Conservation (phyloP, 1,140 invertebrate species). For the Drosophila repleta region DNA sequence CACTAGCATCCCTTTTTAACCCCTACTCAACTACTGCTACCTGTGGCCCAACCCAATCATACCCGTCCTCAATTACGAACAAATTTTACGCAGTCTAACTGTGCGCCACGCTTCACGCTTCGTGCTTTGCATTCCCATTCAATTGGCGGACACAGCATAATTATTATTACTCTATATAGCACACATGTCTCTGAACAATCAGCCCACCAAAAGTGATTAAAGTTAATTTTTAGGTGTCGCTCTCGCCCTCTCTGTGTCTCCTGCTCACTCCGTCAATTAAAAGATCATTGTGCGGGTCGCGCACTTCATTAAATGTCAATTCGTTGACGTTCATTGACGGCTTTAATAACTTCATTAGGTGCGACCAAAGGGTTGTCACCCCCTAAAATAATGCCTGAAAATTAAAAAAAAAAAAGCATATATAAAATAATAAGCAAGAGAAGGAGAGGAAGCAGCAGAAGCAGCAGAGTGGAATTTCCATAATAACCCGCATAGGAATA, state of each 20-base stretch:
- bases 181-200: constrained; percentile 27
- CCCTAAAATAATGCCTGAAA: constrained; percentile 1
- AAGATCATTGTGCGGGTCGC: constrained; percentile 75
- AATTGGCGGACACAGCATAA: constrained; percentile 55
- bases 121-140: constrained; percentile 32
- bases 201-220: constrained; percentile 54
- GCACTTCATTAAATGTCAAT: constrained; percentile 79
- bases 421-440: constrained; percentile 22
- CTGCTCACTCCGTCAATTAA: constrained; percentile 54
- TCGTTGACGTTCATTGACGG: constrained; percentile 77
- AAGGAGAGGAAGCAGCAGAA: constrained; percentile 4
- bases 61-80: neutral
- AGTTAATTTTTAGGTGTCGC: constrained; percentile 69
- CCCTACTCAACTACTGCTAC: neutral
- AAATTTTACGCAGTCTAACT: constrained; percentile 6
- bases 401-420: neutral
- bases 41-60: neutral
- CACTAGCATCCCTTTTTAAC: too few relatives aligned
- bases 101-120: constrained; percentile 54
- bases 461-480: constrained; percentile 13
- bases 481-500: constrained; percentile 61
- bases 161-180: constrained; percentile 29
- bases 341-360: constrained; percentile 74
- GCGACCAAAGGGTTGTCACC: constrained; percentile 55
- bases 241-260: neutral